A percentile compares a stretch with the other conserved stretches of the same genome.
Conservation (phyloP, 2,888 invertebrate species). For the Ectemnius continuus region DNA sequence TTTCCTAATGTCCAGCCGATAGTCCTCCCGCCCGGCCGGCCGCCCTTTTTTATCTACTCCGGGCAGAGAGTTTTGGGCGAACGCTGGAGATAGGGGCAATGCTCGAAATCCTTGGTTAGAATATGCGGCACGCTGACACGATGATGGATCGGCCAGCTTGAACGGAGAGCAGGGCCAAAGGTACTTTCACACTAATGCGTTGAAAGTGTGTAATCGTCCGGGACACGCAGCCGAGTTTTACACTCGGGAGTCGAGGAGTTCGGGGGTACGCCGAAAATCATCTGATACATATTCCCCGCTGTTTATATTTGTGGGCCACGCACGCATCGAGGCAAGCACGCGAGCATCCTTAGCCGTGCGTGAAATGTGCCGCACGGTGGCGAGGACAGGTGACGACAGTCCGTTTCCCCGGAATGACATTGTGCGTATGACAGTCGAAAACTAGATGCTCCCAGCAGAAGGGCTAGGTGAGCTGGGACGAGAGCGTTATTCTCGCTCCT, state of each 20-base stretch:
- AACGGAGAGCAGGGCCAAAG: conserved; percentile 63
- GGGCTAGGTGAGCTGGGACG: too few species aligned
- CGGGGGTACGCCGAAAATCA: conserved; percentile 50
- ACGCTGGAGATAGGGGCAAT: conserved; percentile 29
- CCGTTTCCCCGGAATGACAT: conserved; percentile 1
- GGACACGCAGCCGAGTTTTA: conserved; percentile 53
- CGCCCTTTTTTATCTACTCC: conserved; percentile 33
- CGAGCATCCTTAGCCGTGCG: conserved; percentile 15
- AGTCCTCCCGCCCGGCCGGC: too few species aligned
- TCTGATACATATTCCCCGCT: conserved; percentile 36
- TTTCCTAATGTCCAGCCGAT: too few species aligned
- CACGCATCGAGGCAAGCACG: conserved; percentile 21
- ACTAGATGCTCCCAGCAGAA: too few species aligned
- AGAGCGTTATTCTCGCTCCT: too few species aligned
- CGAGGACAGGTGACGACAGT: conserved; percentile 9
- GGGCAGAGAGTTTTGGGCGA: conserved; percentile 20
- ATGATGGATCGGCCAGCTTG: conserved; percentile 73
- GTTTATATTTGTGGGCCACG: conserved; percentile 7
- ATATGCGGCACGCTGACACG: conserved; percentile 72
- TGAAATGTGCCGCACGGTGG: conserved; percentile 7
- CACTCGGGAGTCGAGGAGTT: conserved; percentile 52
- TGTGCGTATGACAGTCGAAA: too few species aligned
- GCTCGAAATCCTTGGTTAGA: conserved; percentile 47
- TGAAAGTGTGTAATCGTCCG: conserved; percentile 61
- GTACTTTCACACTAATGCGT: conserved; percentile 56